Percentiles rank a stretch among this genome's conserved stretches.
phyloP scores from a whole-genome alignment of 2,888 invertebrate genomes.

The Stegana nigrithorax region DNA sequence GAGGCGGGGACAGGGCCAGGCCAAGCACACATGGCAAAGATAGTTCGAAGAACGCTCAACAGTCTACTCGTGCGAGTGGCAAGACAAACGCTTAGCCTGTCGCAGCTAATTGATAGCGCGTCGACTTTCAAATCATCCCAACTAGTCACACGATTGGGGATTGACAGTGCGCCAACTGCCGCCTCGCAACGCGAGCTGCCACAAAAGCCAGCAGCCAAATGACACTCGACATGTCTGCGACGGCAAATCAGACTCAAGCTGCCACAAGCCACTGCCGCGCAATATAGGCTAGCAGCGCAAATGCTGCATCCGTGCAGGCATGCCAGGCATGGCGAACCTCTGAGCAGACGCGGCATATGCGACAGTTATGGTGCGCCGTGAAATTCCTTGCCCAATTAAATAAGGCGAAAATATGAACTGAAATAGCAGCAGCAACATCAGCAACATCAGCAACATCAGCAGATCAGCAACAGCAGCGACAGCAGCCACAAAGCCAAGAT shows the following conservation, averaged over 20 bases:
- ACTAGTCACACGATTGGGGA: no score
- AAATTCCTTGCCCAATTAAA: slow-evolving; percentile 29
- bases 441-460: slow-evolving; percentile 18
- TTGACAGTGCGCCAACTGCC: no score
- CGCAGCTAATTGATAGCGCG: no score
- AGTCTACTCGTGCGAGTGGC: no score
- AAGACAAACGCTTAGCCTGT: no score
- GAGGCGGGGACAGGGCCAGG: no score
- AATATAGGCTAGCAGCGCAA: neutral
- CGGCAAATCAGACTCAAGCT: neutral
- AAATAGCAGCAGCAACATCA: neutral
- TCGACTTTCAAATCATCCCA: no score
- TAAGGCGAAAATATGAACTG: slow-evolving; percentile 24
- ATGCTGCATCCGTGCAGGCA: neutral
- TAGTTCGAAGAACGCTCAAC: no score
- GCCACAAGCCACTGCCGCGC: neutral
- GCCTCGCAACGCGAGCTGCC: no score
- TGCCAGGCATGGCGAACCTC: neutral
- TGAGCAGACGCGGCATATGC: no score
- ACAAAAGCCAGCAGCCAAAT: no score
- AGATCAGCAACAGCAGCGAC: neutral
- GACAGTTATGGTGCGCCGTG: slow-evolving; percentile 26
- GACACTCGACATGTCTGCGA: neutral
- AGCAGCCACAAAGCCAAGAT: neutral
- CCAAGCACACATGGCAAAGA: no score